Conservation (phyloP, 2,888 invertebrate genomes). For the Troides oblongomaculatus region DNA sequence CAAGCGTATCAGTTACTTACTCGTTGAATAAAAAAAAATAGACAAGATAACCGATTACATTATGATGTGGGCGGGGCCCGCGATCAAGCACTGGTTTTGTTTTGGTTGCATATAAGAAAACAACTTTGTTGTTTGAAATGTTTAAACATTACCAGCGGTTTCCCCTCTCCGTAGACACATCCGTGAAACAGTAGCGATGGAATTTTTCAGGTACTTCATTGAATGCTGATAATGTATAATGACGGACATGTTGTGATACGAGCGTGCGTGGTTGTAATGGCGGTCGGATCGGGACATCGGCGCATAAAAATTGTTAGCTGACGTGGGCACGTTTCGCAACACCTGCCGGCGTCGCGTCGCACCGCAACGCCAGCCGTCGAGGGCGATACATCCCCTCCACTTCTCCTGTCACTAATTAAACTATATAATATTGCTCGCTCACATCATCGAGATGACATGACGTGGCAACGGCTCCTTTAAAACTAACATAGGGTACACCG, state of each 20-base stretch:
- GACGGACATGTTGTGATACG: constrained; percentile 56
- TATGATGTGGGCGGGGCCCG: no score
- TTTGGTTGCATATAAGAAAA: no score
- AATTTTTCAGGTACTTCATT: not conserved
- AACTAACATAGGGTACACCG: constrained; percentile 17
- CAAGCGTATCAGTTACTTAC: no score
- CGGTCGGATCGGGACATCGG: constrained; percentile 48
- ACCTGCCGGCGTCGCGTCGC: constrained; percentile 47
- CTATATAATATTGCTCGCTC: constrained; percentile 27
- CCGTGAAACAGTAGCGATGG: not conserved
- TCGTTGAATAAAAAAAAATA: no score
- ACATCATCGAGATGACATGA: constrained; percentile 24
- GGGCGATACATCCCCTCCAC: not conserved
- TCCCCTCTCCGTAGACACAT: not conserved
- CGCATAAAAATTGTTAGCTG: constrained; percentile 65
- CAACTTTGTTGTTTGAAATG: no score
- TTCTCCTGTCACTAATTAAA: constrained; percentile 19
- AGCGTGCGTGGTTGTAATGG: constrained; percentile 61
- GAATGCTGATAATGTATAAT: constrained; percentile 38
- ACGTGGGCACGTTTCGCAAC: constrained; percentile 59
- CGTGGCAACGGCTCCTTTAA: constrained; percentile 19
- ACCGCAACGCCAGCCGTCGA: constrained; percentile 18
- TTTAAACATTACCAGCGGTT: not conserved
- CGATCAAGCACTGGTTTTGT: no score
- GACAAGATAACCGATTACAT: no score